These are phyloP conservation scores for Herpailurus yagouaroundi DNA, from an alignment of 2,113 vertebrate species.

Conservation along the genomic window DNA sequence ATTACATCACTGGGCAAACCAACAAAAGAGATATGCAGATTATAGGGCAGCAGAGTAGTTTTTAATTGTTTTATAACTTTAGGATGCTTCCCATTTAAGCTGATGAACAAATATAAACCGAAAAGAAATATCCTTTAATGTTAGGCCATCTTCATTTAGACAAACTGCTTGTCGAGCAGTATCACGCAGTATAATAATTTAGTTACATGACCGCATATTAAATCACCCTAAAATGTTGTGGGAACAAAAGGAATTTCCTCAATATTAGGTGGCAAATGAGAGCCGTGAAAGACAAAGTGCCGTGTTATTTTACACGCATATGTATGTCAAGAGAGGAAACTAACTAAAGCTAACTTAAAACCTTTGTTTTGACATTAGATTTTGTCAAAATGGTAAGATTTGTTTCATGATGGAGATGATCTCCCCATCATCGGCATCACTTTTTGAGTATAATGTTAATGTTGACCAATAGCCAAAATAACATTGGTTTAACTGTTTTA, in stretches of 20 bases:
- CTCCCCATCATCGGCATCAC: background rate
- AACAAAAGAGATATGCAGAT: background rate
- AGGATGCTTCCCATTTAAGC: background rate
- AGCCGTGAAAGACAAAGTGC: background rate
- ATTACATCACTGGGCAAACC: background rate
- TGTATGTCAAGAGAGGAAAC: background rate
- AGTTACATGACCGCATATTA: background rate
- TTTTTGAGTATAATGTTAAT: background rate
- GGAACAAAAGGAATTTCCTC: background rate
- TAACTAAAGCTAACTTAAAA: background rate
- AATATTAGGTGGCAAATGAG: background rate
- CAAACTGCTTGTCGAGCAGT: background rate
- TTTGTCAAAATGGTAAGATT: background rate
- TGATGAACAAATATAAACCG: background rate
- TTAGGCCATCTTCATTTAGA: background rate
- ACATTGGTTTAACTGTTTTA: background rate
- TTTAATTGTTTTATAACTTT: background rate
- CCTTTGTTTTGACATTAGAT: background rate
- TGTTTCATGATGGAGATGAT: background rate
- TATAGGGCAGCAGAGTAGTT: background rate
- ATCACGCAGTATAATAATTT: background rate
- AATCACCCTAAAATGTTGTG: background rate
- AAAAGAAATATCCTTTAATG: background rate
- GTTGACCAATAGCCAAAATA: background rate
- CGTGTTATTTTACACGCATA: background rate